Evolutionary conservation across 2,113 vertebrate genomes (phyloP), one percentile per base, ranked within the genome.

Genomic region (Varanus salvator): DNA sequence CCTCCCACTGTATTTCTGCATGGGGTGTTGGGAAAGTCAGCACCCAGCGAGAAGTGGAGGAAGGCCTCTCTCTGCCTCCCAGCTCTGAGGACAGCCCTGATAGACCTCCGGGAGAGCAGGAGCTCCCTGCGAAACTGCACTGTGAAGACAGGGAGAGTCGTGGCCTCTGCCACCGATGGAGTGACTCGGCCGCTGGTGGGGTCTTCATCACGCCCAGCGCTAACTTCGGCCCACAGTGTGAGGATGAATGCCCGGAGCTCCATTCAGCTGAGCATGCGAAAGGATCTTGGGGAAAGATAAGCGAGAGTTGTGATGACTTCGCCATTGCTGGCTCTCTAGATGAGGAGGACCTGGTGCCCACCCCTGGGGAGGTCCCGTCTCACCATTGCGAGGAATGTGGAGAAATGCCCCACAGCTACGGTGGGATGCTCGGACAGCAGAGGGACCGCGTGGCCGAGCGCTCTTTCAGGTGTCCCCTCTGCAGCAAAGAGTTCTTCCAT

Each of bases 261-360:
- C 48, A 54, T 90, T 91, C 44, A 74, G 91, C 75, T 87, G 77
- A 90, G 48, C 6, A 17, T 12, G 54, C 66, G 34, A 80, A 90
- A 85, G 31, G 95, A 12, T 9, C 82, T 94, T 82, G 44, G 83
- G 48, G n/a, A 90, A n/a, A 6, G 6, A 2, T 71, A 74, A 82
- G 8, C 4, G 31, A 88, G 74, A n/a, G 77, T 90, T 38, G 84
- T 87, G 38, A 90, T 87, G 90, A 57, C 21, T 54, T 69, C 0
- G 0, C 48, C 57, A 48, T 81, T 84, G 12, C 4, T 21, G 85
- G 44, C 87, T 44, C 9, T 86, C 85, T 90, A 19, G 71, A 91
- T 14, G 64, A 72, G 15, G 68, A 90, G 34, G 69, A 85, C 4
- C 48, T 87, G 21, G 72, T 87, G 23, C 60, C 48, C 2, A 19